Base-by-base conservation (phyloP, 2,797 vertebrate species). In the Hydrocynus forskahlii region DNA sequence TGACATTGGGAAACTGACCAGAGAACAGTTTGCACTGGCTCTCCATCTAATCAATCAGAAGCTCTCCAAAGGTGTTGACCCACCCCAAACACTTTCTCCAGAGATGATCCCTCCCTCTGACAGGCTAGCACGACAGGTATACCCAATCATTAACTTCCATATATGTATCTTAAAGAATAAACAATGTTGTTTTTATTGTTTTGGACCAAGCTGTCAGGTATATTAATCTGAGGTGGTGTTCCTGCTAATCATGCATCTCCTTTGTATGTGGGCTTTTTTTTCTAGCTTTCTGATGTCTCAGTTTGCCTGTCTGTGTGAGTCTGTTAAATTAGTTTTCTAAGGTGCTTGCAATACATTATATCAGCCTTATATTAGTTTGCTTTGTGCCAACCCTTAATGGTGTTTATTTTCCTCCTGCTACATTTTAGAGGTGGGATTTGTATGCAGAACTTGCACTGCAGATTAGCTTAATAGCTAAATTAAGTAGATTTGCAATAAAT, bases 81-180 rank as follows among this genome's bases (percentile, higher is more conserved):
- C 97, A 81, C 98, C 98, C 70, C 97, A 97, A 83, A 92, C 83
- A 84, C 95, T 99, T 76, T 91, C 95, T 78, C 90, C 95, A 13
- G 98, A 99, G 78, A 99, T 99, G 98, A 95, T 99, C 77, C 98
- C 98, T 83, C 97, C 97, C 19, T 96, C 96, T 38, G 98, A 99
- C 88, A 96, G 95, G 77, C 90, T 91, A 45, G 91, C 83, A 79
- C 89, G 95, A 84, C 94, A 91, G 92, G 95, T 95, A 80, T 45
- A 17, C 16, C 17, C 16, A 13, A 17, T 68, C 7, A 25, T 23
- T 67, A 48, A 10, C n/a, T 50, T 50, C 23, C 35, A 23, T 55
- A 52, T 52, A 10, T 40, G 35, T 72, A 13, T 7, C 7, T 59
- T 17, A 19, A n/a, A 17, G 25, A 38, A 66, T 66, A 19, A 66